Evolutionary conservation across 2,888 invertebrate species (phyloP).

Genomic region (Drosophila mayaguana): DNA sequence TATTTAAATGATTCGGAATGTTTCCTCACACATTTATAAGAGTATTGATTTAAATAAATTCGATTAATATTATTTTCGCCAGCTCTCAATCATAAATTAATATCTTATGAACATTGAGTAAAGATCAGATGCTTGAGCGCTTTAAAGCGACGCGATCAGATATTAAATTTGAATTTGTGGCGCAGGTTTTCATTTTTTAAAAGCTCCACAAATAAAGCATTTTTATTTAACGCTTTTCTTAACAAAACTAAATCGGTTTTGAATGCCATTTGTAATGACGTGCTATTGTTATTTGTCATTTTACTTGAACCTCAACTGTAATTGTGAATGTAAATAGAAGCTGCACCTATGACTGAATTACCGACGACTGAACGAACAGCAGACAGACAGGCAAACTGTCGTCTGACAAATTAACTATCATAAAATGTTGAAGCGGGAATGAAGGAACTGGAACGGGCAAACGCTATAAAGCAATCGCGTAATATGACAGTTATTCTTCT

Average conservation of each 20-base stretch:
- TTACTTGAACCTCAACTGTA: conserved; percentile 20
- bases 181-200: not conserved
- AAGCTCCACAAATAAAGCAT: not conserved
- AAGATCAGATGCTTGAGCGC: not conserved
- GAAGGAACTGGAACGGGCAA: not conserved
- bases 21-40: not conserved
- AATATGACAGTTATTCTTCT: conserved; percentile 27
- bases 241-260: conserved; percentile 11
- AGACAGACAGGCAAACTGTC: not conserved
- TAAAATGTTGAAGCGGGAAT: conserved; percentile 26
- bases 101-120: not conserved
- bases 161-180: not conserved
- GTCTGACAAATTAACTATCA: conserved; percentile 32
- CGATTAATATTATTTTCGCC: not conserved
- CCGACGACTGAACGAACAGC: conserved; percentile 4
- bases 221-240: not conserved
- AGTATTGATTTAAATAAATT: not conserved
- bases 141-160: not conserved
- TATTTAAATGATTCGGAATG: not conserved
- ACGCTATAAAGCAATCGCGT: conserved; percentile 15
- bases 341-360: conserved; percentile 33
- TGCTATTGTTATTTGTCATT: conserved; percentile 31
- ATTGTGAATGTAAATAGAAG: conserved; percentile 38
- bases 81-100: not conserved
- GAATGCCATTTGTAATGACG: conserved; percentile 62